Base-by-base conservation (phyloP, 37 sponge, comb jelly and placozoan genomes). In the Amphimedon queenslandica region DNA sequence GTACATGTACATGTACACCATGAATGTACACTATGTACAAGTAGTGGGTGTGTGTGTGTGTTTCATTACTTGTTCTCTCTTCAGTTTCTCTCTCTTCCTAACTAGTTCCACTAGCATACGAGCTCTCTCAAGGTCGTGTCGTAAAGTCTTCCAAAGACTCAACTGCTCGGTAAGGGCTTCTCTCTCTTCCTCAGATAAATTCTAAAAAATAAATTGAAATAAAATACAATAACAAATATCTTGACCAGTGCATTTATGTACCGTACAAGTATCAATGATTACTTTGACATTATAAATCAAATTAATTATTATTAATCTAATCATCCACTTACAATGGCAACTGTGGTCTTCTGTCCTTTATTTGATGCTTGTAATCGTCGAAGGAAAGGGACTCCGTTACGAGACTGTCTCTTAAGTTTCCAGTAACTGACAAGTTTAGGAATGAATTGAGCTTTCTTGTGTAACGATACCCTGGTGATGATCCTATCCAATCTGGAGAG, bases 311-410 rank as follows among this genome's bases (percentile, higher is more conserved):
- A n/a, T n/a, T n/a, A n/a, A n/a, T 47, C 53, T 47, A 13, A 18
- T 13, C 53, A 47, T 60, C 61, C 27, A n/a, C 61, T 60, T 25
- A 60, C 61, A 11, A n/a, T n/a, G 23, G 55, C 66, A 37, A 80
- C 55, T 30, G 69, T 68, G 31, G 80, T 77, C 38, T 83, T 56
- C 53, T 81, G 80, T 8, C 82, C 82, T 37, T 76, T 66, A 67
- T 88, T 84, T 24, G 58, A 77, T 35, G 94, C 88, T 63, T 94
- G 96, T 24, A 98, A 80, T 37, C 99, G 81, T 20, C 99, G 55
- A 24, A 98, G 79, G 36, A 98, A 78, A 16, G 99, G 99, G 32
- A 98, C 99, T 37, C 99, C 99, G 72, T 94, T 98, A 10, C 99
- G 71, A 55, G 93, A 89, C 84, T 98, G 99, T 40, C 99, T 65